phyloP scores from a whole-genome alignment of 2,113 vertebrate species.

The Uria lomvia region DNA sequence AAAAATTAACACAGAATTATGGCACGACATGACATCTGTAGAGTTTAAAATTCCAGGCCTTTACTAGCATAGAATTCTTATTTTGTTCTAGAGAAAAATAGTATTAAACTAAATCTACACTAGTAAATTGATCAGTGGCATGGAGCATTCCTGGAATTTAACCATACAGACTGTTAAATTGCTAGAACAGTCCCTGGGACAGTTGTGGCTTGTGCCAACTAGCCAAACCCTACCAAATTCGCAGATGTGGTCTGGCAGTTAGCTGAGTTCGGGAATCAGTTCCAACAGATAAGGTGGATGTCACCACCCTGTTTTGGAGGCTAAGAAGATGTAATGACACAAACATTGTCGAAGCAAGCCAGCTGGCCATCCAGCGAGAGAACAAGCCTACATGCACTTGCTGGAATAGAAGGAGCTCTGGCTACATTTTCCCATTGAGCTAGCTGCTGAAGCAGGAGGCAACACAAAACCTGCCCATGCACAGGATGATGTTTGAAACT shows the following conservation, averaged over 20 bases:
- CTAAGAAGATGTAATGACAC: background rate
- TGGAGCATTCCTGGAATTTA: background rate
- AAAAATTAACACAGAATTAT: background rate
- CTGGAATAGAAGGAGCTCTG: background rate
- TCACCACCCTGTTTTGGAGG: background rate
- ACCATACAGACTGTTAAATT: background rate
- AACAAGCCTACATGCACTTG: background rate
- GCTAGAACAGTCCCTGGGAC: background rate
- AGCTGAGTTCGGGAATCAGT: background rate
- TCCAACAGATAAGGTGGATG: background rate
- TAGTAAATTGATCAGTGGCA: background rate
- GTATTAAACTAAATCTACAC: background rate
- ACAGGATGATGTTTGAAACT: background rate
- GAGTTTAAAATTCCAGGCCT: background rate
- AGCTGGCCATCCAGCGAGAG: background rate
- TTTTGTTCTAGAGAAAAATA: background rate
- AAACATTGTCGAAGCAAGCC: background rate
- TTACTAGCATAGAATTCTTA: background rate
- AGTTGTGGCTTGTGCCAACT: background rate
- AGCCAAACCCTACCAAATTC: background rate
- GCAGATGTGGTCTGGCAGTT: background rate
- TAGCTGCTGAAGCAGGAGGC: background rate
- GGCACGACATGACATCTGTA: background rate
- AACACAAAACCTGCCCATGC: background rate
- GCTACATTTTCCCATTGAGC: background rate